Base-by-base conservation (phyloP, 1,140 invertebrate species). In the Onthophagus taurus region DNA sequence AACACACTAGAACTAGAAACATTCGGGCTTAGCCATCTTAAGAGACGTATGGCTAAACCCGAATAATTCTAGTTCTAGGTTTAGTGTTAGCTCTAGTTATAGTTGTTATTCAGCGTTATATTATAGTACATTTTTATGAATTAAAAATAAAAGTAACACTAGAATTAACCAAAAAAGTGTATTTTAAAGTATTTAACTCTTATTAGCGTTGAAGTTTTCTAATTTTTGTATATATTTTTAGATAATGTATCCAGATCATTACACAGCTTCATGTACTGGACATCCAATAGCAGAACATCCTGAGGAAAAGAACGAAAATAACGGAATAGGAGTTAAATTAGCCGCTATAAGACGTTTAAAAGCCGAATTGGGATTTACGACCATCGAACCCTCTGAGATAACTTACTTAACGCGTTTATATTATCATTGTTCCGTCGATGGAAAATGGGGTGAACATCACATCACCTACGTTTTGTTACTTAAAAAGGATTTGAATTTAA, bases 251-350 rank as follows among this genome's bases (percentile, higher is more conserved):
- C 85, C 86, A 9, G 72, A 76, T 48, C 79, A 80, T 57, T 93
- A 85, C 55, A 94, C 93, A 7, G 97, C 97, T 59, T 88, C 93
- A 0, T 99, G 95, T 66, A 99, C 95, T 65, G 96, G 92, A 68
- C 96, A 99, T 72, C 96, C 96, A 0, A 64, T 97, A 12, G 81
- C 80, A 36, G 78, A 85, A 52, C 75, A 81, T 31, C 66, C 75
- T 2, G 66, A 70, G 3, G 91, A 97, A 67, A 71, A 77, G 12
- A 82, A 89, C 34, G 87, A 91, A 61, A 51, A 74, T 0, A 70
- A 85, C 49, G 82, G 81, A 2, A 24, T 85, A 9, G 89, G 89
- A 5, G 76, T 92, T 2, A 77, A 76, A 56, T 66, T 72, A 60
- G 93, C 95, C n/a, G 94, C 92, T 2, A 77, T 80, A 58, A 72